Evolutionary conservation across 1,140 invertebrate species (phyloP).

Genomic region (Dendrolimus punctatus): DNA sequence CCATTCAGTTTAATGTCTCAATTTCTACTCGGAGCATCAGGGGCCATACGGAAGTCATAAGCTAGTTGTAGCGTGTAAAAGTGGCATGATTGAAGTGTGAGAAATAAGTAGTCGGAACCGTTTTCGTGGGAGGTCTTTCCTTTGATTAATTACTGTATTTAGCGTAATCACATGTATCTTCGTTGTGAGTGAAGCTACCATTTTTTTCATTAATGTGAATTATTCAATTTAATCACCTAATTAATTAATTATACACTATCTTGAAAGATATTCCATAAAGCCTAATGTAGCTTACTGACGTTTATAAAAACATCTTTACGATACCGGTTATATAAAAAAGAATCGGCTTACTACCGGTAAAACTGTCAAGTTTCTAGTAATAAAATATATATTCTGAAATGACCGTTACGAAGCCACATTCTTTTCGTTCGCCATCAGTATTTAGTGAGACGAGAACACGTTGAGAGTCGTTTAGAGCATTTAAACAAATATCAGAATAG

Average conservation of each 20-base stretch:
- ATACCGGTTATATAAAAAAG: too few relatives aligned
- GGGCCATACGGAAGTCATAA: conserved; percentile 19
- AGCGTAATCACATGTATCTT: conserved; percentile 21
- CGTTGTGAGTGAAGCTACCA: conserved; percentile 22
- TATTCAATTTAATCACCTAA: conserved; percentile 9
- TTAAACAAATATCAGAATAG: too few relatives aligned
- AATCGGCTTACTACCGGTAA: too few relatives aligned
- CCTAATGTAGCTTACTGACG: too few relatives aligned
- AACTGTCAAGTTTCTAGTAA: too few relatives aligned
- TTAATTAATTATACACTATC: conserved; percentile 11
- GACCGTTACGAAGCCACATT: too few relatives aligned
- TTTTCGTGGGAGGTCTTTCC: conserved; percentile 24
- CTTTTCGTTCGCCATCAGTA: too few relatives aligned
- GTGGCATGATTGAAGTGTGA: conserved; percentile 12
- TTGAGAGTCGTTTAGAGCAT: too few relatives aligned
- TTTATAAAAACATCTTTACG: too few relatives aligned
- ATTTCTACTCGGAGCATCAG: conserved; percentile 10
- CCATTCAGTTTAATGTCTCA: conserved; percentile 12
- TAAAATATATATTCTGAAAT: too few relatives aligned
- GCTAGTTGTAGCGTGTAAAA: conserved; percentile 23
- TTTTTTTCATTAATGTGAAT: conserved; percentile 14
- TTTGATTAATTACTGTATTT: conserved; percentile 21
- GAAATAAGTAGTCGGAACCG: conserved; percentile 19
- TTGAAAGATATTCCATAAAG: background rate
- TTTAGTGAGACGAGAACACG: too few relatives aligned